Evolutionary conservation across 2,888 invertebrate species (phyloP).

Genomic region (Drosophila mayaguana): DNA sequence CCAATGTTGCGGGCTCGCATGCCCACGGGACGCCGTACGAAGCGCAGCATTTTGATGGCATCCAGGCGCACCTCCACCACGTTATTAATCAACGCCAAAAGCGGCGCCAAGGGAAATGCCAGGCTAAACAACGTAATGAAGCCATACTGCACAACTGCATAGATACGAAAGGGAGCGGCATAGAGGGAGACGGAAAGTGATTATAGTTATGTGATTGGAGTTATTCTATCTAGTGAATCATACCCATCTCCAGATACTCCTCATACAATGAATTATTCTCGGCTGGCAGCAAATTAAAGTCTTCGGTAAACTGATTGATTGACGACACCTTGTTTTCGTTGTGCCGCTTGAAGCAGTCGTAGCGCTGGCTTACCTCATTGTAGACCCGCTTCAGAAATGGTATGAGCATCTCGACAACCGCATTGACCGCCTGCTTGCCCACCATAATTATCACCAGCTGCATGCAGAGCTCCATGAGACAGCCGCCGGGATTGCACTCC

Average conservation of each 20-base stretch:
- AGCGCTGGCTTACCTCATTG: constrained; percentile 85
- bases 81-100: constrained; percentile 93
- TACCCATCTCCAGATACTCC: constrained; percentile 95
- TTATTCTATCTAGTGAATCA: not conserved
- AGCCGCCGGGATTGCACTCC: constrained; percentile 94
- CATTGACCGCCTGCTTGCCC: constrained; percentile 93
- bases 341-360: constrained; percentile 85
- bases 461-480: constrained; percentile 93
- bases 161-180: not conserved
- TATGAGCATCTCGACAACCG: constrained; percentile 90
- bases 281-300: constrained; percentile 89
- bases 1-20: constrained; percentile 91
- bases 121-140: constrained; percentile 94
- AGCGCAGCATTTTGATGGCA: constrained; percentile 92
- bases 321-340: constrained; percentile 85
- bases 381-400: constrained; percentile 87
- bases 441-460: constrained; percentile 94
- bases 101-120: constrained; percentile 93
- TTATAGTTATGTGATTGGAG: too few relatives aligned
- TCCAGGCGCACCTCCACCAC: constrained; percentile 93
- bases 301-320: constrained; percentile 91
- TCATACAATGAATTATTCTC: constrained; percentile 90
- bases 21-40: constrained; percentile 90
- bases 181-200: too few relatives aligned
- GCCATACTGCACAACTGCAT: constrained; percentile 92